These are phyloP conservation scores for Ictidomys tridecemlineatus DNA, from an alignment of 2,113 vertebrate species.

Conservation along the genomic window DNA sequence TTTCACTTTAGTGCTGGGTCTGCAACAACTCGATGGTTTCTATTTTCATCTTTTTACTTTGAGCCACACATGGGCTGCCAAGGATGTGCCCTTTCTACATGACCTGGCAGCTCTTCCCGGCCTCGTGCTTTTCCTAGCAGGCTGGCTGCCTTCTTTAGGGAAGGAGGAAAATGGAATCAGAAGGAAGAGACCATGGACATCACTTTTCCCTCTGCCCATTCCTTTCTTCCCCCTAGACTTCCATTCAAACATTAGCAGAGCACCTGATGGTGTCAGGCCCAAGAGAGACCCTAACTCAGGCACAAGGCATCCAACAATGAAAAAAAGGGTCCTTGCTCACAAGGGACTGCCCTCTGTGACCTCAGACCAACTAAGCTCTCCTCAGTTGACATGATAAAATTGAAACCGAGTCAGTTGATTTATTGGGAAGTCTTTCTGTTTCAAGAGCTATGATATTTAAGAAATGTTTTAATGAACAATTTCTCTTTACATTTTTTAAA, in stretches of 20 bases:
- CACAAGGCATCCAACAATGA: not conserved
- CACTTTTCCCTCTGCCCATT: not conserved
- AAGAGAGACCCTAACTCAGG: not conserved
- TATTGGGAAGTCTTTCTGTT: slow-evolving; percentile 34
- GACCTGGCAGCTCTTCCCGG: not conserved
- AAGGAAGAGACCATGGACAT: not conserved
- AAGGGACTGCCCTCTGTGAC: not conserved
- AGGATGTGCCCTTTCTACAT: slow-evolving; percentile 59
- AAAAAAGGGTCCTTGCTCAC: not conserved
- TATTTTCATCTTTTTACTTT: slow-evolving; percentile 58
- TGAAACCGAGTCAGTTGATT: not conserved
- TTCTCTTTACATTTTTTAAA: not conserved
- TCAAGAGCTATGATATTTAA: slow-evolving; percentile 23
- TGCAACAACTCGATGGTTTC: not conserved
- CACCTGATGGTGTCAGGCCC: not conserved
- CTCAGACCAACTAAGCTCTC: slow-evolving; percentile 11
- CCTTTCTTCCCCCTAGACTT: not conserved
- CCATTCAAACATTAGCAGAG: not conserved
- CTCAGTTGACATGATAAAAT: not conserved
- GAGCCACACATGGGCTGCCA: slow-evolving; percentile 36
- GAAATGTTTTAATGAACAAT: slow-evolving; percentile 12
- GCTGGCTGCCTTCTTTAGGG: slow-evolving; percentile 18
- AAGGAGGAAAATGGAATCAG: not conserved
- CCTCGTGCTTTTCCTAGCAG: slow-evolving; percentile 10
- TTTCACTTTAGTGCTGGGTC: slow-evolving; percentile 53